These are phyloP conservation scores for Proterorhinus semilunaris DNA, from an alignment of 2,113 vertebrate genomes.

Conservation along the genomic window DNA sequence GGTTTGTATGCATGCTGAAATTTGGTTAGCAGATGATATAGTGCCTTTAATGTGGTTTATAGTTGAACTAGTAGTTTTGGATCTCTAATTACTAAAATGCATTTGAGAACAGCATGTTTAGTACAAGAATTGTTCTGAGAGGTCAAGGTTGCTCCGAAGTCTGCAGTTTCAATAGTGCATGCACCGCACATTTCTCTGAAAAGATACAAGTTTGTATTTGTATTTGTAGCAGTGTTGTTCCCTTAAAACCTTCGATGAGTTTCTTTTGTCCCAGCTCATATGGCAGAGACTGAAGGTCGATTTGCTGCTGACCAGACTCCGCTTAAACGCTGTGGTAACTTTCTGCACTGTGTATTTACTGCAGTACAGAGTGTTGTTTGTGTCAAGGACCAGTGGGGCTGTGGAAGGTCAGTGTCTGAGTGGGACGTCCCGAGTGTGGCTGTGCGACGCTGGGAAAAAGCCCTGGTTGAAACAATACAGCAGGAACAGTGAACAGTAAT, in stretches of 20 bases:
- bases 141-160: no score
- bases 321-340: constrained; percentile 1
- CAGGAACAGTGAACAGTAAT: no score
- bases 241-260: neutral
- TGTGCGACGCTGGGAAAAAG: constrained; percentile 65
- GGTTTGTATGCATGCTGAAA: no score
- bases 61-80: no score
- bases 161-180: no score
- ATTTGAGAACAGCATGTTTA: no score
- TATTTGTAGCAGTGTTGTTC: neutral
- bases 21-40: no score
- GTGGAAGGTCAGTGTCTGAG: constrained; percentile 74
- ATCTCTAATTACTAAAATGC: no score
- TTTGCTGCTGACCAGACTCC: no score
- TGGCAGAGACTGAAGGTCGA: neutral
- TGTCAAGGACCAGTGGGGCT: constrained; percentile 58
- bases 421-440: constrained; percentile 29
- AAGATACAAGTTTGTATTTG: neutral
- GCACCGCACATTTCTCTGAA: neutral
- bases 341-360: constrained; percentile 28
- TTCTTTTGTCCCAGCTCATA: neutral
- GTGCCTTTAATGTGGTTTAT: no score
- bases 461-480: constrained; percentile 56
- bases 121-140: no score
- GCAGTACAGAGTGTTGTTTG: constrained; percentile 61